Base-by-base conservation (phyloP, 2,797 vertebrate species). In the Leucoraja ocellata region DNA sequence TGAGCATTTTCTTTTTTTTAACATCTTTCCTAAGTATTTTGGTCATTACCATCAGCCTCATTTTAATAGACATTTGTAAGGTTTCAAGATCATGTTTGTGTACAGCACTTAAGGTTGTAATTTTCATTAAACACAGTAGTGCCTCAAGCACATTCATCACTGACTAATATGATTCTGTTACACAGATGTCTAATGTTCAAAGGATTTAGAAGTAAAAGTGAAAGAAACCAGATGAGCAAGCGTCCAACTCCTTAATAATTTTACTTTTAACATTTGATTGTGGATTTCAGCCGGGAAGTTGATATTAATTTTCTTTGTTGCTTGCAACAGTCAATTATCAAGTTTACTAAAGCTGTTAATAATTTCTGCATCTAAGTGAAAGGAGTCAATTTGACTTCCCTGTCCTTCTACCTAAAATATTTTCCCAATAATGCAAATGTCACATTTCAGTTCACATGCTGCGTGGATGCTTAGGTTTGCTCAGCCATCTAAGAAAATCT, bases 101-200 rank as follows among this genome's bases (percentile, higher is more conserved):
- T 90, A 90, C 58, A 71, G 63, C 63, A 68, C 86, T 90, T 90
- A 90, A 90, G 86, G 63, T 68, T 90, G 61, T 90, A 90, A 90
- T 90, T 90, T 90, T 90, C 84, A 88, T 88, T 63, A 63, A 68
- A 88, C 61, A n/a, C 84, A 71, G 63, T 71, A 14, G 63, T 71
- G 86, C 86, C 86, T 90, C 63, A 90, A 39, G n/a, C 63, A 90
- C 86, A 39, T 90, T 90, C 86, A 90, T 90, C 86, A 90, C 86
- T 90, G 86, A 90, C n/a, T 71, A 90, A 68, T 68, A 36, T n/a
- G 32, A 90, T 32, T 90, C 86, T 71, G 86, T 68, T 39, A 90
- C 63, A 90, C 86, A 90, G 63, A 90, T 90, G 86, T 39, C 86
- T 39, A 32, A 90, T 90, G 86, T 90, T 71, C 86, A 90, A 39